Conservation (phyloP, 2,113 vertebrate genomes). For the Anguilla rostrata region DNA sequence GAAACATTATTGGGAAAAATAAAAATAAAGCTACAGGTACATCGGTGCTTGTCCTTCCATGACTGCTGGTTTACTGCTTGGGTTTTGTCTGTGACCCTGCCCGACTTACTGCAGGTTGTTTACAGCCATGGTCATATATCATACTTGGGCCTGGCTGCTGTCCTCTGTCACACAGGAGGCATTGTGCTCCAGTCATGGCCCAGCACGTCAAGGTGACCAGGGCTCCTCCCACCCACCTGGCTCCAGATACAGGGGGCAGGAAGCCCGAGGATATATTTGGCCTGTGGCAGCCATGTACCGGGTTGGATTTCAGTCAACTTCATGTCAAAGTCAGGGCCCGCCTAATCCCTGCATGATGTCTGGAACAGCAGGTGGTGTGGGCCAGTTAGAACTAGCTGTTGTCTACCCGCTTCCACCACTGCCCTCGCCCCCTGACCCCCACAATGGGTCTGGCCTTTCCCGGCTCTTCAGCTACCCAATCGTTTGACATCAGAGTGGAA, state of each 20-base stretch:
- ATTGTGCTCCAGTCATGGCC: neutral
- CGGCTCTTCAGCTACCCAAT: no score
- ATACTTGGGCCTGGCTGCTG: neutral
- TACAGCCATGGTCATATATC: neutral
- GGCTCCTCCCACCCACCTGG: neutral
- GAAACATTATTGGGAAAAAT: neutral
- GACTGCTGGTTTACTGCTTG: neutral
- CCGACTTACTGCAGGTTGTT: neutral
- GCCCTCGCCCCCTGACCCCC: neutral
- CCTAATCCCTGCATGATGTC: slow-evolving; percentile 2
- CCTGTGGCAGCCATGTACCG: neutral
- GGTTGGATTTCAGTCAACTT: neutral
- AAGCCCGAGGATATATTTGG: neutral
- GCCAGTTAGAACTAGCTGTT: neutral
- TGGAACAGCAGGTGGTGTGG: slow-evolving; percentile 7
- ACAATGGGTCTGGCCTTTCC: neutral
- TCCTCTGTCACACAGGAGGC: neutral
- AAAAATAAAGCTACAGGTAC: neutral
- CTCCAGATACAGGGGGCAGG: neutral
- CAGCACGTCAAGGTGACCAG: neutral
- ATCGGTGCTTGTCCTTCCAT: neutral
- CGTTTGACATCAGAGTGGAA: neutral
- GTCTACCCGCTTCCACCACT: neutral
- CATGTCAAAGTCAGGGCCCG: neutral
- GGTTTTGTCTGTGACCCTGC: neutral